Conservation (phyloP, 1,140 invertebrate species). For the Drosophila mojavensis region DNA sequence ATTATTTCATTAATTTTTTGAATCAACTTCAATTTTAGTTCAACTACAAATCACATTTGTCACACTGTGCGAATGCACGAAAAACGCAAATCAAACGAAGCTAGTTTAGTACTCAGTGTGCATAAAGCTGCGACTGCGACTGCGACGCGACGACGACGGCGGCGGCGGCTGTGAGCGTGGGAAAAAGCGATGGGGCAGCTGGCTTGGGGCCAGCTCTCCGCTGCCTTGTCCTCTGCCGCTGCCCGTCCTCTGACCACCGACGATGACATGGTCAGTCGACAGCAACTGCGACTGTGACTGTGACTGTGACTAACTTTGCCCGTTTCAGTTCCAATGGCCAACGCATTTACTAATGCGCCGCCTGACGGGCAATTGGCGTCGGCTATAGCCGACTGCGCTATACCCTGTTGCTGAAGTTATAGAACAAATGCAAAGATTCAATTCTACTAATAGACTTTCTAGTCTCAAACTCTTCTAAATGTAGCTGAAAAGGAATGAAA, state of each 20-base stretch:
- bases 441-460: too few species aligned
- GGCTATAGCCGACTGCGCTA: not conserved
- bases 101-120: constrained; percentile 64
- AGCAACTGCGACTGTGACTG: not conserved
- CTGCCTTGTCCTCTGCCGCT: not conserved
- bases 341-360: constrained; percentile 65
- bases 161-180: constrained; percentile 57
- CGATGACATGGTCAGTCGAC: constrained; percentile 21
- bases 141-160: not conserved
- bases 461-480: too few species aligned
- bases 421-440: too few species aligned
- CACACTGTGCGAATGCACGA: constrained; percentile 44
- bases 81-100: constrained; percentile 52
- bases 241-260: constrained; percentile 25
- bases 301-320: constrained; percentile 6
- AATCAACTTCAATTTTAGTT: too few species aligned
- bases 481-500: too few species aligned
- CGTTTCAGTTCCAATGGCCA: constrained; percentile 44
- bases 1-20: too few species aligned
- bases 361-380: constrained; percentile 15
- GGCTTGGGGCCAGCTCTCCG: constrained; percentile 25
- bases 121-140: constrained; percentile 46
- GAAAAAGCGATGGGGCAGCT: constrained; percentile 55
- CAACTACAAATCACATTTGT: not conserved
- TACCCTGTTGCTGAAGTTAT: not conserved